Evolutionary conservation across 2,888 invertebrate species (phyloP).

Genomic region (Microctonus brassicae): DNA sequence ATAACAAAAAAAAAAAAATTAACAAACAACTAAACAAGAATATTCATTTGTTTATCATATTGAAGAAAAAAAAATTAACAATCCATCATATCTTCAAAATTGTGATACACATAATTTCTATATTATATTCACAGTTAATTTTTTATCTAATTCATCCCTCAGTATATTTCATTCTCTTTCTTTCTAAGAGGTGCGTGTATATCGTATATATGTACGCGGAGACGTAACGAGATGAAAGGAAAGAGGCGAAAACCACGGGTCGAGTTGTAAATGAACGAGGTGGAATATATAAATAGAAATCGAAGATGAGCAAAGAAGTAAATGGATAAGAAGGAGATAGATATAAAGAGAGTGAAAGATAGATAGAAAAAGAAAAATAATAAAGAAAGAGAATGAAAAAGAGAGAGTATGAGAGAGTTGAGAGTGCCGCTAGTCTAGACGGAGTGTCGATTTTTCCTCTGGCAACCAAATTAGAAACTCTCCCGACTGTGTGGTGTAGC

Average conservation of each 20-base stretch:
- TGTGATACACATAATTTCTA: no score
- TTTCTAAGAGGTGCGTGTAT: slow-evolving; percentile 26
- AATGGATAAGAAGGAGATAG: slow-evolving; percentile 25
- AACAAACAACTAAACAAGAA: no score
- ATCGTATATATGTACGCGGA: slow-evolving; percentile 49
- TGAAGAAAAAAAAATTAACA: no score
- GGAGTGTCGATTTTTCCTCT: slow-evolving; percentile 63
- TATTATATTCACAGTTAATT: no score
- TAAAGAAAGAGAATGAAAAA: slow-evolving; percentile 28
- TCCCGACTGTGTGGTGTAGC: slow-evolving; percentile 30
- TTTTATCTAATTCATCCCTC: slow-evolving; percentile 26
- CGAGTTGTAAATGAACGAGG: slow-evolving; percentile 58
- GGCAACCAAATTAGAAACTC: slow-evolving; percentile 56
- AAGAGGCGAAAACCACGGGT: slow-evolving; percentile 53
- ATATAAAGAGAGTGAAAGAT: slow-evolving; percentile 36
- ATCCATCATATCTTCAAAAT: no score
- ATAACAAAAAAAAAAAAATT: not conserved
- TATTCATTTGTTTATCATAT: no score
- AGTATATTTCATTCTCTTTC: not conserved
- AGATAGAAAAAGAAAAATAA: slow-evolving; percentile 34
- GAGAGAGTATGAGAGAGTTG: slow-evolving; percentile 37
- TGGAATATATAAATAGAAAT: slow-evolving; percentile 67
- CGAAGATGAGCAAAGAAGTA: slow-evolving; percentile 47
- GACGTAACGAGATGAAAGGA: slow-evolving; percentile 66
- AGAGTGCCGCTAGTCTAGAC: slow-evolving; percentile 52